phyloP scores from a whole-genome alignment of 2,113 vertebrate genomes.

The Centropristis striata region DNA sequence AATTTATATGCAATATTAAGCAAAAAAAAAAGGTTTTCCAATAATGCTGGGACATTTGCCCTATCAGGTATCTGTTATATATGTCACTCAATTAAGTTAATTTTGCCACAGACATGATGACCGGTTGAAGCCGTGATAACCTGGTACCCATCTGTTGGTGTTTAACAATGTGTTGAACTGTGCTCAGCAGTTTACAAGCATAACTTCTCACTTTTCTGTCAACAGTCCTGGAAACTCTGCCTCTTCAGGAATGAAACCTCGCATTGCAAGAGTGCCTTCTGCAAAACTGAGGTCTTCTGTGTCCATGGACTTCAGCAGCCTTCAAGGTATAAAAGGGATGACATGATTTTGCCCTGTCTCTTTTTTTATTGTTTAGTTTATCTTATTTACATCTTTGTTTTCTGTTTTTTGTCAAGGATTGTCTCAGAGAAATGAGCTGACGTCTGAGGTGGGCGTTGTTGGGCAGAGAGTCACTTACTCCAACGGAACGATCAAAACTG shows the following conservation, averaged over 20 bases:
- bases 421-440: slow-evolving; percentile 66
- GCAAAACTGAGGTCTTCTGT: slow-evolving; percentile 76
- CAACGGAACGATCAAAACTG: slow-evolving; percentile 79
- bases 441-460: slow-evolving; percentile 83
- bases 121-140: background rate
- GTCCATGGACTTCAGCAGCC: slow-evolving; percentile 76
- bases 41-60: background rate
- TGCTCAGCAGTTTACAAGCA: background rate
- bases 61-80: background rate
- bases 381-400: background rate
- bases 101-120: slow-evolving; percentile 7
- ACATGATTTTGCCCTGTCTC: background rate
- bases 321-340: slow-evolving; percentile 86
- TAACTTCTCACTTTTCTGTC: slow-evolving; percentile 50
- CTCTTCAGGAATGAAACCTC: slow-evolving; percentile 82
- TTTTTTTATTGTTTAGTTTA: background rate
- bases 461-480: slow-evolving; percentile 86
- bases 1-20: background rate
- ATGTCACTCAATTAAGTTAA: background rate
- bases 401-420: slow-evolving; percentile 67
- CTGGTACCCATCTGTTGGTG: slow-evolving; percentile 1
- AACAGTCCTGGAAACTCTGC: slow-evolving; percentile 87
- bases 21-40: background rate
- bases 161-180: slow-evolving; percentile 3
- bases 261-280: slow-evolving; percentile 79